phyloP scores from a whole-genome alignment of 2,113 vertebrate genomes.

The Orthonyx spaldingii region DNA sequence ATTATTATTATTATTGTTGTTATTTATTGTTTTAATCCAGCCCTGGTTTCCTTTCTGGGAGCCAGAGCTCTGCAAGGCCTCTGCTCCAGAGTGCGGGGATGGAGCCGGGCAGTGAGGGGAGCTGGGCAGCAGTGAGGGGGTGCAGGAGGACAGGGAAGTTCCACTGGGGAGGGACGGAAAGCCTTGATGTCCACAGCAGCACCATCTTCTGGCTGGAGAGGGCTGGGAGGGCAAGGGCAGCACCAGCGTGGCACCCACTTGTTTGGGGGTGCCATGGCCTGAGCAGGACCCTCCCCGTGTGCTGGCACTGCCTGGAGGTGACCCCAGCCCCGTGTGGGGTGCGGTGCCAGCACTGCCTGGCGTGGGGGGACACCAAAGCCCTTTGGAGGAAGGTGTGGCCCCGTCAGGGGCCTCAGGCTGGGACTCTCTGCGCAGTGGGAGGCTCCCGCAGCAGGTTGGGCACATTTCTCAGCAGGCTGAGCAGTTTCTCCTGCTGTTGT shows the following conservation, averaged over 20 bases:
- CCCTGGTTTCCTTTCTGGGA: neutral
- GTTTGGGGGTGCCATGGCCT: rapidly evolving
- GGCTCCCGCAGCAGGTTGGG: neutral
- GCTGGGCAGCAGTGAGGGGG: neutral
- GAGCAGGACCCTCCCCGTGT: neutral
- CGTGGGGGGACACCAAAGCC: rapidly evolving
- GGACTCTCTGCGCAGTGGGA: rapidly evolving
- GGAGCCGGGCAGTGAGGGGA: rapidly evolving
- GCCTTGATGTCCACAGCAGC: neutral
- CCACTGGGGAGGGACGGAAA: neutral
- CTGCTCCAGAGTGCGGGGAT: rapidly evolving
- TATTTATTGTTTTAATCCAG: neutral
- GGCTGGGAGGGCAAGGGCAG: neutral
- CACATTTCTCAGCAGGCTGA: neutral
- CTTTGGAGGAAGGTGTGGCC: neutral
- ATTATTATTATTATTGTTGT: neutral
- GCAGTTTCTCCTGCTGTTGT: neutral
- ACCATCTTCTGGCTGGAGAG: neutral
- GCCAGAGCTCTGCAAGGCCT: rapidly evolving
- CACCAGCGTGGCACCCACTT: neutral
- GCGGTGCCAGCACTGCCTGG: neutral
- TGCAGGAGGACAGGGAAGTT: neutral
- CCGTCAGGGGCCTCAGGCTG: neutral
- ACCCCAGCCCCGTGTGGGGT: too few species aligned
- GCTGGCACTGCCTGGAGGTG: neutral